Conservation (phyloP, 2,113 vertebrate species). For the Panthera tigris region DNA sequence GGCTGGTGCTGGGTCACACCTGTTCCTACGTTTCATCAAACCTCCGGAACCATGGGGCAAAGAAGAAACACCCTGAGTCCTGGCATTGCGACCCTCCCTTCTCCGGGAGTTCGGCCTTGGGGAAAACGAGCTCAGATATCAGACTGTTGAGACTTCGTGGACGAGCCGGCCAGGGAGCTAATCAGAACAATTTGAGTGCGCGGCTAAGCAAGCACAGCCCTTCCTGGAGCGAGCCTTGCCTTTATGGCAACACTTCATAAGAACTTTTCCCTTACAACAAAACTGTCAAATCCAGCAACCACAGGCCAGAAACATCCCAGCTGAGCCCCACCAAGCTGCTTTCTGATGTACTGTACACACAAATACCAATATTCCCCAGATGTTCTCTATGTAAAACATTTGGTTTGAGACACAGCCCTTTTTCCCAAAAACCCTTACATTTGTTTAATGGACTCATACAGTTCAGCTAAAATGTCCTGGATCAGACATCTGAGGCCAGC, state of each 20-base stretch:
- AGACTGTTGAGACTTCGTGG: slow-evolving; percentile 34
- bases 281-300: slow-evolving; percentile 85
- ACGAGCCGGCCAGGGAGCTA: slow-evolving; percentile 70
- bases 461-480: slow-evolving; percentile 87
- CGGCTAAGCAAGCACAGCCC: slow-evolving; percentile 73
- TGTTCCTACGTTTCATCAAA: neutral
- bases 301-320: slow-evolving; percentile 84
- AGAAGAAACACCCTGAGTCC: neutral
- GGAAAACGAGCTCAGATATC: slow-evolving; percentile 54
- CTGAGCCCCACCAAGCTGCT: slow-evolving; percentile 82
- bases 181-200: slow-evolving; percentile 75
- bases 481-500: slow-evolving; percentile 86
- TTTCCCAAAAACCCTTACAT: slow-evolving; percentile 86
- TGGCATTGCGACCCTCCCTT: neutral
- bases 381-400: slow-evolving; percentile 88
- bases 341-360: slow-evolving; percentile 83
- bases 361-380: slow-evolving; percentile 87
- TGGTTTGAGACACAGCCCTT: slow-evolving; percentile 82
- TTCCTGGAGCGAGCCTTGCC: slow-evolving; percentile 70
- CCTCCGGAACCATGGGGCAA: neutral
- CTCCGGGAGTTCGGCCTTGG: neutral
- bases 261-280: slow-evolving; percentile 82
- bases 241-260: slow-evolving; percentile 85
- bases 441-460: slow-evolving; percentile 86
- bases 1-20: neutral